Evolutionary conservation across 2,888 invertebrate genomes (phyloP).

Genomic region (Drosophila siamana): DNA sequence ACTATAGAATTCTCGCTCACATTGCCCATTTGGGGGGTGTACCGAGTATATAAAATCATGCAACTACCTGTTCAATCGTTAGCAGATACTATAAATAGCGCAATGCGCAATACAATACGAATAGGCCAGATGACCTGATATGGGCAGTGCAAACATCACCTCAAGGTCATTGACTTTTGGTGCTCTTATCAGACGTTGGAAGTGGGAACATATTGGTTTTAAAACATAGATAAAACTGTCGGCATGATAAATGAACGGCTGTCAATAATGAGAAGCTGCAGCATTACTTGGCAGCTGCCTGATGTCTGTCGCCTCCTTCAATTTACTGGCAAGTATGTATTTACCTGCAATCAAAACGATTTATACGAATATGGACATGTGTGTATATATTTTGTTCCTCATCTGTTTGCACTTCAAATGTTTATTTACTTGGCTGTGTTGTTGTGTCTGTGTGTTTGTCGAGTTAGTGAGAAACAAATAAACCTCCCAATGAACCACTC

Average conservation of each 20-base stretch:
- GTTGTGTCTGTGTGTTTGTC: slow-evolving; percentile 42
- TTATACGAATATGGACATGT: slow-evolving; percentile 33
- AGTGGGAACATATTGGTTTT: neutral
- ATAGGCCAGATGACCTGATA: slow-evolving; percentile 20
- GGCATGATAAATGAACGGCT: slow-evolving; percentile 67
- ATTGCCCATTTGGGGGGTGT: slow-evolving; percentile 30
- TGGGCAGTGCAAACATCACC: slow-evolving; percentile 6
- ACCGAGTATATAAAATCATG: slow-evolving; percentile 50
- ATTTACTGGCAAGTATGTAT: slow-evolving; percentile 31
- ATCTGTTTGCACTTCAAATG: slow-evolving; percentile 58
- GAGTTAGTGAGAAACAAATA: slow-evolving; percentile 47
- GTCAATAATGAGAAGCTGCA: slow-evolving; percentile 67
- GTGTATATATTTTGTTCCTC: slow-evolving; percentile 17
- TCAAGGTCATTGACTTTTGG: slow-evolving; percentile 52
- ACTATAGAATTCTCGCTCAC: slow-evolving; percentile 47
- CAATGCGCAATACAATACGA: slow-evolving; percentile 34
- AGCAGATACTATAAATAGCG: slow-evolving; percentile 45
- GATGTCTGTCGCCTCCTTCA: slow-evolving; percentile 8
- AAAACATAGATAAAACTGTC: slow-evolving; percentile 59
- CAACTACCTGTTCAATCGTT: slow-evolving; percentile 52
- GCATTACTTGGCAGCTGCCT: slow-evolving; percentile 11
- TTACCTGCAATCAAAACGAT: slow-evolving; percentile 76
- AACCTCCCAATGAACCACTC: slow-evolving; percentile 50
- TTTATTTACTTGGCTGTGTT: slow-evolving; percentile 47
- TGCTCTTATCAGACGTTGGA: slow-evolving; percentile 28